Base-by-base conservation (phyloP, 2,113 vertebrate genomes). In the Neogobius melanostomus region DNA sequence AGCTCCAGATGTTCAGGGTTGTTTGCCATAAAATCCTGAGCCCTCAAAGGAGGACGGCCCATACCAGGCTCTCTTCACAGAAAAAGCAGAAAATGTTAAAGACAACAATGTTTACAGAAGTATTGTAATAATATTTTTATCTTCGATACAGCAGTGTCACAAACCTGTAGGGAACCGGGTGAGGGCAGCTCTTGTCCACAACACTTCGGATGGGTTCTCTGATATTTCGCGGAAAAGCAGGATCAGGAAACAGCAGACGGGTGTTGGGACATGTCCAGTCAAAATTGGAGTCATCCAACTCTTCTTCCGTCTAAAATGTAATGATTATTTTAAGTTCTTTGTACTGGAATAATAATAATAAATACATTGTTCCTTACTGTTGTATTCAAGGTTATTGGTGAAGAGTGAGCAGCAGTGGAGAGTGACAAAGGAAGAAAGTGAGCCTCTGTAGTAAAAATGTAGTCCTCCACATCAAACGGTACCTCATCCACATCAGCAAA, bases 361-460 rank as follows among this genome's bases (percentile, higher is more conserved):
- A 45, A 51, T 48, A 5, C 10, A 15, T 15, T 43, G 11, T 42
- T 2, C 0, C 9, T 69, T 83, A 91, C 92, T 62, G 90, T 91
- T 83, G 36, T 63, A 57, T 93, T 92, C 12, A 69, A 75, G 42
- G 82, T 50, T 28, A 79, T 49, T 6, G 82, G 50, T 0, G 74
- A 71, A 12, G 92, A 91, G 83, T 93, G 94, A 45, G 94, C 94
- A 63, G 93, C 80, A 12, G 94, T 97, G 66, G 98, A 99, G 43
- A 99, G 95, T 75, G 96, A 99, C 52, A 99, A 95, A 12, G 98
- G 98, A 72, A 99, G 86, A 0, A 99, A 91, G 87, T 99, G 98
- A n/a, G 98, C 98, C 88, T 99, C 98, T n/a, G 98, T 99, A 11
- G 98, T 99, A 78, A 99, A 99, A 81, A 99, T 88, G 46, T 99